A percentile compares a stretch with the other conserved stretches of the same genome.
Evolutionary conservation across 2,113 vertebrate species (phyloP).

Genomic region (Emydocephalus ijimae): DNA sequence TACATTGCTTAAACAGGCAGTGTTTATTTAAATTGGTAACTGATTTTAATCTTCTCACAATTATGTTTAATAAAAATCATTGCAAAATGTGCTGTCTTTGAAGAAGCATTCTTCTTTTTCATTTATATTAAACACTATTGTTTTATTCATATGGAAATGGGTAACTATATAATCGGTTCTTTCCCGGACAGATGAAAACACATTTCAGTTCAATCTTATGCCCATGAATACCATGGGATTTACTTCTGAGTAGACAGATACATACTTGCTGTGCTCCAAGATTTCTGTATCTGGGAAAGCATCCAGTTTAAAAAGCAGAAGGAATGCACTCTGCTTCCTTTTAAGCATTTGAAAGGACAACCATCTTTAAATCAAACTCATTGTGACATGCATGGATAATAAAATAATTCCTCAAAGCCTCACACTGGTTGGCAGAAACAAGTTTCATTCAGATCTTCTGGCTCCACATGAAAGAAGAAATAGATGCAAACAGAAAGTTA

Average conservation of each 20-base stretch:
- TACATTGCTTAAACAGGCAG: not conserved
- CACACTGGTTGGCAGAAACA: too few species aligned
- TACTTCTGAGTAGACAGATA: not conserved
- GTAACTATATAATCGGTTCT: not conserved
- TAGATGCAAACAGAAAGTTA: not conserved
- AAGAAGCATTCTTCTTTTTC: not conserved
- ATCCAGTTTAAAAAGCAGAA: not conserved
- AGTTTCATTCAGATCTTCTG: not conserved
- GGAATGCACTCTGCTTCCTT: not conserved
- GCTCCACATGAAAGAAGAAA: not conserved
- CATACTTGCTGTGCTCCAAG: not conserved
- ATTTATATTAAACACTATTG: not conserved
- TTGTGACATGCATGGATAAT: not conserved
- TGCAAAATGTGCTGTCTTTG: not conserved
- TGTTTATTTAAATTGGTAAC: not conserved
- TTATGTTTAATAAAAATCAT: not conserved
- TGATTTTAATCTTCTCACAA: not conserved
- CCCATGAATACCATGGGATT: not conserved
- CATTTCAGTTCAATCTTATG: not conserved
- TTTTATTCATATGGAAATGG: conserved; percentile 4
- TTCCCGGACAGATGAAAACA: not conserved
- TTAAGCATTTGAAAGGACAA: not conserved
- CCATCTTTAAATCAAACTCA: not conserved
- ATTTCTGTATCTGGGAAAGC: not conserved
- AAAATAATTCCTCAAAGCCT: not conserved